These are phyloP conservation scores for Marronus borbonicus DNA, from an alignment of 2,888 invertebrate genomes.

Conservation along the genomic window DNA sequence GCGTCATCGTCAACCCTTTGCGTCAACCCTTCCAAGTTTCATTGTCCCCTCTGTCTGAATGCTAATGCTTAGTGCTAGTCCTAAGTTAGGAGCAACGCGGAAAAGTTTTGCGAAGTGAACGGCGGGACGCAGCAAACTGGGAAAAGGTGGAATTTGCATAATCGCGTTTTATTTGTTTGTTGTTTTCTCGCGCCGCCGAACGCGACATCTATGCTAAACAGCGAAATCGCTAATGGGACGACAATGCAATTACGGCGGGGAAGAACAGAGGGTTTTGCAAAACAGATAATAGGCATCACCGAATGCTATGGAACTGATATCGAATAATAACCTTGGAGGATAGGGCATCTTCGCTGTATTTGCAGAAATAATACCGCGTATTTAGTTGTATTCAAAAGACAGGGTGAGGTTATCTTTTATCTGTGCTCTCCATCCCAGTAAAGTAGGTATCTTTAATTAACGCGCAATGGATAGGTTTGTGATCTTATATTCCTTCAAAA, in stretches of 20 bases:
- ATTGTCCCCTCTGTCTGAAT: background rate
- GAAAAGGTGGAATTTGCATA: conserved; percentile 27
- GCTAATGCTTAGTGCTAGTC: too few species aligned
- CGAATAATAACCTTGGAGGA: too few species aligned
- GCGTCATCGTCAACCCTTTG: conserved; percentile 15
- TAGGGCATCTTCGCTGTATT: too few species aligned
- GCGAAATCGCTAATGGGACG: conserved; percentile 40
- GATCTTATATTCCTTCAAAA: too few species aligned
- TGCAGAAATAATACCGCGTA: too few species aligned
- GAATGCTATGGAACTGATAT: background rate
- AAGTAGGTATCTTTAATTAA: background rate
- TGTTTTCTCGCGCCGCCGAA: conserved; percentile 40
- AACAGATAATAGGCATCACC: background rate
- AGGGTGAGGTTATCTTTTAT: background rate
- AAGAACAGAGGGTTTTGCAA: background rate
- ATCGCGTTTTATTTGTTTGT: conserved; percentile 47
- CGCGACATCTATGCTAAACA: conserved; percentile 45
- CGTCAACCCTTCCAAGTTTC: conserved; percentile 2
- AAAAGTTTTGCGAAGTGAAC: conserved; percentile 19
- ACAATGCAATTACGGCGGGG: conserved; percentile 33
- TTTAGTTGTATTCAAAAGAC: background rate
- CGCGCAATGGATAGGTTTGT: too few species aligned
- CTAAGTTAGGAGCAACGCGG: conserved; percentile 24
- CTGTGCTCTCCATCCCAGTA: background rate
- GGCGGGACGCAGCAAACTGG: background rate